phyloP scores from a whole-genome alignment of 2,888 invertebrate genomes.

The Pasiphila rectangulata region DNA sequence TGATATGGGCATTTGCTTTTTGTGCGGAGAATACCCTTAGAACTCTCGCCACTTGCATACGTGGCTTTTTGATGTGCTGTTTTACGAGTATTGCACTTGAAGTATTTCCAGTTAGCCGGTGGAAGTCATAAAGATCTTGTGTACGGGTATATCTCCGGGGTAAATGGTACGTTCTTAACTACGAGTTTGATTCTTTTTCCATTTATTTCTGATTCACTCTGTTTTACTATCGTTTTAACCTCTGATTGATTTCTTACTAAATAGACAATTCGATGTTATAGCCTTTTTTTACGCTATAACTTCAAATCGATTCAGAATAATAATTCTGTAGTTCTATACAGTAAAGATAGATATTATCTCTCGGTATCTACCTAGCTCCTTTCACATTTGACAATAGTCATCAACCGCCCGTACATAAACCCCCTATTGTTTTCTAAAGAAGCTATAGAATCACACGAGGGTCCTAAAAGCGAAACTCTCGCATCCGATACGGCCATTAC shows the following conservation, averaged over 20 bases:
- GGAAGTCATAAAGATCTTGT: background rate
- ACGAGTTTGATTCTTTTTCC: background rate
- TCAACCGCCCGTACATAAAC: constrained; percentile 4
- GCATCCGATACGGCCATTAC: constrained; percentile 42
- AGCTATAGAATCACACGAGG: constrained; percentile 21
- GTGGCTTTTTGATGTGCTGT: constrained; percentile 12
- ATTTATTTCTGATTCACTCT: background rate
- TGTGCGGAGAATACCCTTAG: constrained; percentile 27
- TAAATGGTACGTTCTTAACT: constrained; percentile 6
- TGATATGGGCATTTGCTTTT: constrained; percentile 39
- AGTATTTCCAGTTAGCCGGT: constrained; percentile 5
- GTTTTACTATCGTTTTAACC: background rate
- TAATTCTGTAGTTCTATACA: no score
- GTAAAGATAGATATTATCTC: background rate
- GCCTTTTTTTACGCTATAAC: no score
- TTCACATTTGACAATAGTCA: constrained; percentile 2
- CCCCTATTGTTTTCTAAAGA: constrained; percentile 6
- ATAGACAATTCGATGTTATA: no score
- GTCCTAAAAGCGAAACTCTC: constrained; percentile 25
- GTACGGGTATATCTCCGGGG: background rate
- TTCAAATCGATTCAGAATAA: no score
- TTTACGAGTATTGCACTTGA: constrained; percentile 12
- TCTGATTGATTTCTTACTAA: background rate
- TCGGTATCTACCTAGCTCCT: background rate
- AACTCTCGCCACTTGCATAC: constrained; percentile 24